Evolutionary conservation across 2,888 invertebrate species (phyloP).

Genomic region (Diaperis boleti): DNA sequence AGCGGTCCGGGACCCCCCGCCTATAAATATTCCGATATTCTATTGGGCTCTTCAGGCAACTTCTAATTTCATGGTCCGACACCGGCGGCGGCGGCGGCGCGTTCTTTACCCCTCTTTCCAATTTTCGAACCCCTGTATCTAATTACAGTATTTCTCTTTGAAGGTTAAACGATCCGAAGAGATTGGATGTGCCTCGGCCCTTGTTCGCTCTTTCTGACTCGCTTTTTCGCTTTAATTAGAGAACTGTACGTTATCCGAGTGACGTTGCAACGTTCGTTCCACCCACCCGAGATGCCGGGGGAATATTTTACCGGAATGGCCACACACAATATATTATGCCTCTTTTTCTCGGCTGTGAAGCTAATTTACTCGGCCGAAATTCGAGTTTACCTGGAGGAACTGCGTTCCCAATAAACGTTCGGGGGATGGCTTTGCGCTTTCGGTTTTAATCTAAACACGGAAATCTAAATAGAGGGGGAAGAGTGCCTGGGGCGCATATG

Average conservation of each 20-base stretch:
- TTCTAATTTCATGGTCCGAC: constrained; percentile 65
- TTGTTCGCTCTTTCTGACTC: constrained; percentile 41
- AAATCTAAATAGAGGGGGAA: no score
- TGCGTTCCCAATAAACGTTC: neutral
- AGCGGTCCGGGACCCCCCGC: constrained; percentile 48
- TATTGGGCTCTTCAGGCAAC: constrained; percentile 59
- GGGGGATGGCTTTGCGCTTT: neutral
- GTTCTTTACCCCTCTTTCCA: constrained; percentile 59
- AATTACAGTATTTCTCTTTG: constrained; percentile 64
- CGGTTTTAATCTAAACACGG: no score
- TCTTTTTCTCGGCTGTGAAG: constrained; percentile 31
- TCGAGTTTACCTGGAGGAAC: constrained; percentile 11
- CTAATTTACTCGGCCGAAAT: constrained; percentile 33
- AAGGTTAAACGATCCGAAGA: constrained; percentile 54
- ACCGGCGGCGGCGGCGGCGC: constrained; percentile 61
- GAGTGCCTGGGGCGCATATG: no score
- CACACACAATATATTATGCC: constrained; percentile 51
- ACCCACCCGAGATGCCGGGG: constrained; percentile 53
- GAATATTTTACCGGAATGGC: constrained; percentile 59
- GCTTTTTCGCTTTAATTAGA: constrained; percentile 39
- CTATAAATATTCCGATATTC: constrained; percentile 60
- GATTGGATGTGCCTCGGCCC: constrained; percentile 50
- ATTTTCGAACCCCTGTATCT: constrained; percentile 62
- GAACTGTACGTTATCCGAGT: constrained; percentile 55
- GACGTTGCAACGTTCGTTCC: constrained; percentile 52